Conservation (phyloP, 2,797 vertebrate species). For the Danio tinwini region DNA sequence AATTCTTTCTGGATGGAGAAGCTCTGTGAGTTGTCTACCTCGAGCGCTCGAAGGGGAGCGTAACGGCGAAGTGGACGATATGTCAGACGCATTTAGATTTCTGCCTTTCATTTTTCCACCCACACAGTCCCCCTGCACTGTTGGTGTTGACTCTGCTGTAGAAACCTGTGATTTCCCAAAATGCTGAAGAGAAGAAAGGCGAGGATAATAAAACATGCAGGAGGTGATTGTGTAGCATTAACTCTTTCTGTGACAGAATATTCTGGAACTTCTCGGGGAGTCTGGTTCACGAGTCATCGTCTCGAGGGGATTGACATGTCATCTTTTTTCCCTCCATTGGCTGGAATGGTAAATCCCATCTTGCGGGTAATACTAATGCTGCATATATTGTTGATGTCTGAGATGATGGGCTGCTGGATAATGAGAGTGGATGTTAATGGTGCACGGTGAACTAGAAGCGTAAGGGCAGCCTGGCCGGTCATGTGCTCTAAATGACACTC, state of each 20-base stretch:
- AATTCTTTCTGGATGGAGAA: conserved; percentile 48
- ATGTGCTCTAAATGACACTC: conserved; percentile 60
- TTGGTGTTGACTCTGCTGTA: conserved; percentile 73
- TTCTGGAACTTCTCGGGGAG: background rate
- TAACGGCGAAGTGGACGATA: conserved; percentile 70
- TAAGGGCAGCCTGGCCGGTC: conserved; percentile 36
- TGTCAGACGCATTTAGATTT: conserved; percentile 82
- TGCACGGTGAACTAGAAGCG: conserved; percentile 29
- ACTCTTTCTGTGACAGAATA: conserved; percentile 2
- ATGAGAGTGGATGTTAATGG: conserved; percentile 51
- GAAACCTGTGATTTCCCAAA: conserved; percentile 76
- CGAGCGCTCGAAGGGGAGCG: conserved; percentile 70
- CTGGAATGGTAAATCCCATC: conserved; percentile 37
- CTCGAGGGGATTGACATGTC: conserved; percentile 31
- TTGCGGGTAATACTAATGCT: conserved; percentile 17
- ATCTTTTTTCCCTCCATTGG: background rate
- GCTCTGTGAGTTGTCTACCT: conserved; percentile 67
- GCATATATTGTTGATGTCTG: conserved; percentile 7
- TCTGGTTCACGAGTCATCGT: conserved; percentile 45
- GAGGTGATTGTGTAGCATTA: conserved; percentile 57
- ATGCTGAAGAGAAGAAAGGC: conserved; percentile 63
- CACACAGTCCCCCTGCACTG: conserved; percentile 76
- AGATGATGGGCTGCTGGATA: conserved; percentile 39
- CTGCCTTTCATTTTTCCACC: conserved; percentile 81
- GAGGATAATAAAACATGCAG: conserved; percentile 53